Base-by-base conservation (phyloP, 1,140 invertebrate genomes). In the Mamestra configurata region DNA sequence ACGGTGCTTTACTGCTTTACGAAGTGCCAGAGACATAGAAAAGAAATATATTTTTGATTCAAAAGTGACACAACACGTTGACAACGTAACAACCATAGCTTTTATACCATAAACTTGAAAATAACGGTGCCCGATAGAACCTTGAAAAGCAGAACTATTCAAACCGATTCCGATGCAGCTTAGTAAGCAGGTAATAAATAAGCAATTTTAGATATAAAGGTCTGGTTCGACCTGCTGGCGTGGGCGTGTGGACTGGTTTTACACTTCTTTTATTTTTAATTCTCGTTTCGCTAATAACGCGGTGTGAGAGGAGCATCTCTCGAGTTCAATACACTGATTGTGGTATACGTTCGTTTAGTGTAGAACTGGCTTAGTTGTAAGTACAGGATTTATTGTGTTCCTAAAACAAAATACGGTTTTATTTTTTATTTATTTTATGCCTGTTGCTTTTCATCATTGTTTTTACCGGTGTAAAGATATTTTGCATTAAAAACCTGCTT, bases 141-240 rank as follows among this genome's bases (percentile, higher is more conserved):
- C 55, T 43, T 75, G 55, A 75, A 75, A 59, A 43, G 7, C 35
- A 59, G 55, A 43, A 46, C 40, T 37, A 59, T 53, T 75, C 13
- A 55, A 20, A 68, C 40, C 40, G 40, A 24, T 68, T 37, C 37
- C 43, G 43, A 61, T 59, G 15, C 35, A 61, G 72, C 61, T 22
- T 13, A 40, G 72, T 75, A 75, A 75, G 72, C 72, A 24, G 55
- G 72, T n/a, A 59, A 75, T 75, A 75, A 75, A 75, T 75, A 75
- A 75, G 55, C 72, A 75, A 75, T 75, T 75, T 55, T 75, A 75
- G 72, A 75, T 75, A 75, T 75, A 75, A 46, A 75, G 72, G 53
- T 75, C 55, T 57, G 53, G 51, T 20, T n/a, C 10, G 31, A 72
- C 46, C 51, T 35, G 72, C 55, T 24, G 11, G 55, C n/a, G 71